Conservation (phyloP, 1,140 invertebrate genomes). For the Drosophila fuyamai region DNA sequence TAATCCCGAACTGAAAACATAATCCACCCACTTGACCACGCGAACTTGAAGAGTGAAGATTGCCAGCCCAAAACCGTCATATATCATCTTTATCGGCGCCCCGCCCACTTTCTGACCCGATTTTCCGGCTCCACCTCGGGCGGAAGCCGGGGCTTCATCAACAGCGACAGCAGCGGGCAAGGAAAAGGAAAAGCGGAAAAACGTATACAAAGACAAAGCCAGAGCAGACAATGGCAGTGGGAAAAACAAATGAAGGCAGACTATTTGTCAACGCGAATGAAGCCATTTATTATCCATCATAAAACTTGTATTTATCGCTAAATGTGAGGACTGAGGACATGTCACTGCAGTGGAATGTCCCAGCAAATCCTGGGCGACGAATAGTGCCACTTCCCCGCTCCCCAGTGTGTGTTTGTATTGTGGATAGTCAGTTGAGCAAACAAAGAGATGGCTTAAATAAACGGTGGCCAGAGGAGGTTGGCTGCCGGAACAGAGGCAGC, state of each 20-base stretch:
- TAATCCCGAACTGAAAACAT: constrained; percentile 82
- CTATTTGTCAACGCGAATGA: constrained; percentile 84
- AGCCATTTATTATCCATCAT: constrained; percentile 85
- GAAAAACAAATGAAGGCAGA: constrained; percentile 78
- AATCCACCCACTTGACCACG: constrained; percentile 78
- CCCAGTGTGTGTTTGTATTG: constrained; percentile 52
- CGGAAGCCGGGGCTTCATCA: constrained; percentile 33
- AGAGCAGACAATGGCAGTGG: constrained; percentile 26
- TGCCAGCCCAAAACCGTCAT: constrained; percentile 50
- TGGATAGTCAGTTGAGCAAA: constrained; percentile 69
- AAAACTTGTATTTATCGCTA: constrained; percentile 84
- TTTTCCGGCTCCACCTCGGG: constrained; percentile 36
- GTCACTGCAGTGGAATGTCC: constrained; percentile 32
- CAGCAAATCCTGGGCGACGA: constrained; percentile 71
- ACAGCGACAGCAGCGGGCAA: constrained; percentile 1
- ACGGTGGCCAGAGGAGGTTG: constrained; percentile 16
- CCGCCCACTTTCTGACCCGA: constrained; percentile 17
- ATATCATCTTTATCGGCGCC: constrained; percentile 76
- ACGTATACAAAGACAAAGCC: constrained; percentile 42
- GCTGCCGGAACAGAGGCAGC: constrained; percentile 11
- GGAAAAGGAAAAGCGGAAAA: constrained; percentile 21
- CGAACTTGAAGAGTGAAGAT: constrained; percentile 44
- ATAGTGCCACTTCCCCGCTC: constrained; percentile 35
- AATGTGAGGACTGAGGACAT: constrained; percentile 37
- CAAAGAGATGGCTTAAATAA: constrained; percentile 70